These are phyloP conservation scores for Xestobium rufovillosum DNA, from an alignment of 2,888 invertebrate genomes.

Conservation along the genomic window DNA sequence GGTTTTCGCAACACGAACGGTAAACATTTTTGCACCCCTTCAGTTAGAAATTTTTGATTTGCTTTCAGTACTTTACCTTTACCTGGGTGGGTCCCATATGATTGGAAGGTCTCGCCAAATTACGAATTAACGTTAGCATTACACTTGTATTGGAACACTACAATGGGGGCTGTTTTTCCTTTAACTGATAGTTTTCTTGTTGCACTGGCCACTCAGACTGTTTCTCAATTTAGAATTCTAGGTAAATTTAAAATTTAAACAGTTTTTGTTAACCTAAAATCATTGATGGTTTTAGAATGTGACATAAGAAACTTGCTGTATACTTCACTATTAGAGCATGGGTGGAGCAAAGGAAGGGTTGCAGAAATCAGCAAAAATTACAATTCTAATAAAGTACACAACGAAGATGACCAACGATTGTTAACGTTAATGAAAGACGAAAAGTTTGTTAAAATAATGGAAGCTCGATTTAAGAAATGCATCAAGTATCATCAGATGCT, in stretches of 20 bases:
- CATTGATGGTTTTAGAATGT: not conserved
- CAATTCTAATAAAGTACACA: too few species aligned
- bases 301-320: not conserved
- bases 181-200: not conserved
- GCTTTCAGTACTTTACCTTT: not conserved
- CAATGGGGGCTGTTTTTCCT: not conserved
- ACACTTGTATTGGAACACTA: not conserved
- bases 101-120: not conserved
- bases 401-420: too few species aligned
- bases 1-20: too few species aligned
- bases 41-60: too few species aligned
- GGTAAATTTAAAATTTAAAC: not conserved
- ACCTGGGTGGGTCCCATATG: not conserved
- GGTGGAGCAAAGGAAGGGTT: not conserved
- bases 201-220: not conserved
- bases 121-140: too few species aligned
- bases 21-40: too few species aligned
- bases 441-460: too few species aligned
- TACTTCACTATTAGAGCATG: not conserved
- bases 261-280: too few species aligned
- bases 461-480: too few species aligned
- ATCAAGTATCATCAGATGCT: constrained; percentile 1
- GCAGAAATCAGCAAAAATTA: not conserved
- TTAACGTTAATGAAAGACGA: too few species aligned
- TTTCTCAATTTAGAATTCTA: not conserved